phyloP scores from a whole-genome alignment of 2,888 invertebrate species.

The Chironomus riparius region DNA sequence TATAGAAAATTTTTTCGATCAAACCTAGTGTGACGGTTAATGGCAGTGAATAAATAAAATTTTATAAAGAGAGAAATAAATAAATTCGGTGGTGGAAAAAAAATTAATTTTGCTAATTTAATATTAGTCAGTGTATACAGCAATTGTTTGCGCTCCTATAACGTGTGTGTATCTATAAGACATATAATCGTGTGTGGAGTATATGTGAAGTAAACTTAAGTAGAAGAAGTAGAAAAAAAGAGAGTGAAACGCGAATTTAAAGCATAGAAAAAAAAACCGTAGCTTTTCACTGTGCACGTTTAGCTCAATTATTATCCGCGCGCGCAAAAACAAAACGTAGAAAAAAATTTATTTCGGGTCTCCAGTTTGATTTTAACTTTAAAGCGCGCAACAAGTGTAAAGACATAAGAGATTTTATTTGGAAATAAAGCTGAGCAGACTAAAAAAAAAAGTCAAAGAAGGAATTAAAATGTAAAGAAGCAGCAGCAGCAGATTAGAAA shows the following conservation, averaged over 20 bases:
- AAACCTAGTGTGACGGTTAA: not conserved
- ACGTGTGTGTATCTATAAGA: not conserved
- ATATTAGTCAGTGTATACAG: too few species aligned
- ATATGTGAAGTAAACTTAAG: not conserved
- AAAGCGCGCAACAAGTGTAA: conserved; percentile 31
- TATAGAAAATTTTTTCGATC: not conserved
- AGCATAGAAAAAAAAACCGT: conserved; percentile 2
- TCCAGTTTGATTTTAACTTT: conserved; percentile 16
- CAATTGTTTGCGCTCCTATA: too few species aligned
- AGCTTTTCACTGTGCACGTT: conserved; percentile 7
- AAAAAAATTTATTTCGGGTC: not conserved
- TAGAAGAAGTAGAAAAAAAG: not conserved
- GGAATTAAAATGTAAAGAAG: too few species aligned
- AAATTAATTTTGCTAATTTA: too few species aligned
- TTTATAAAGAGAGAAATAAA: too few species aligned
- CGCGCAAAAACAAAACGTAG: not conserved
- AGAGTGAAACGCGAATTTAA: conserved; percentile 22
- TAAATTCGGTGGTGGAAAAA: too few species aligned
- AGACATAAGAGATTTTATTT: not conserved
- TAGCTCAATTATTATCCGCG: conserved; percentile 2
- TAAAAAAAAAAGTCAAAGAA: not conserved
- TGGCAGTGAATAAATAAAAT: not conserved
- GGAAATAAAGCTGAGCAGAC: not conserved
- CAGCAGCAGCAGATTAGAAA: too few species aligned
- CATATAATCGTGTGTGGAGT: not conserved